A percentile compares a stretch with the other conserved stretches of the same genome.
Conservation (phyloP, 2,113 vertebrate genomes). For the Thamnaconus septentrionalis region DNA sequence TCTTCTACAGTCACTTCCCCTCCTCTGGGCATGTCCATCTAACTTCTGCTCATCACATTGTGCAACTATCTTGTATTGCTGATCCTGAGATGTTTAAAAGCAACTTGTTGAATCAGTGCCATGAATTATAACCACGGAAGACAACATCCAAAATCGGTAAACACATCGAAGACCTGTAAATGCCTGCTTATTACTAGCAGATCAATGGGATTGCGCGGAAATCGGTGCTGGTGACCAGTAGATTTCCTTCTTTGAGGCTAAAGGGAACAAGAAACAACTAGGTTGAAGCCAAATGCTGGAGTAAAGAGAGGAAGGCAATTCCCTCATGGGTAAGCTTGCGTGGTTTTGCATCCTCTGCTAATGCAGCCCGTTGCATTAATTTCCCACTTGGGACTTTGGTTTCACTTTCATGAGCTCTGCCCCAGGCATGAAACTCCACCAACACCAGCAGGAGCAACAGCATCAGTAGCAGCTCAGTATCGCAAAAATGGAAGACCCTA, state of each 20-base stretch:
- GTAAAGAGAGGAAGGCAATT: constrained; percentile 35
- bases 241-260: constrained; percentile 7
- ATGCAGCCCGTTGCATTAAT: constrained; percentile 37
- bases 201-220: no score
- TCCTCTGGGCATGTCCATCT: no score
- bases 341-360: constrained; percentile 46
- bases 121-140: no score
- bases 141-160: no score
- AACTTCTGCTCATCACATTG: no score
- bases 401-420: constrained; percentile 30
- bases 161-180: no score
- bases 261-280: background rate
- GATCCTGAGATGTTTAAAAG: no score
- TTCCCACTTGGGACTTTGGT: constrained; percentile 48
- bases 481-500: constrained; percentile 15
- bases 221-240: no score
- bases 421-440: constrained; percentile 1
- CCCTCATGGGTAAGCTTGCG: constrained; percentile 38
- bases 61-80: no score
- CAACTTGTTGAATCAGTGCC: no score
- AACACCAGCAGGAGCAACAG: background rate
- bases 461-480: constrained; percentile 1
- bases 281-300: constrained; percentile 42
- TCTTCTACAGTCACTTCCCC: no score
- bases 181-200: no score